These are phyloP conservation scores for Eretmodus cyanostictus DNA, from an alignment of 2,113 vertebrate genomes.

Conservation along the genomic window DNA sequence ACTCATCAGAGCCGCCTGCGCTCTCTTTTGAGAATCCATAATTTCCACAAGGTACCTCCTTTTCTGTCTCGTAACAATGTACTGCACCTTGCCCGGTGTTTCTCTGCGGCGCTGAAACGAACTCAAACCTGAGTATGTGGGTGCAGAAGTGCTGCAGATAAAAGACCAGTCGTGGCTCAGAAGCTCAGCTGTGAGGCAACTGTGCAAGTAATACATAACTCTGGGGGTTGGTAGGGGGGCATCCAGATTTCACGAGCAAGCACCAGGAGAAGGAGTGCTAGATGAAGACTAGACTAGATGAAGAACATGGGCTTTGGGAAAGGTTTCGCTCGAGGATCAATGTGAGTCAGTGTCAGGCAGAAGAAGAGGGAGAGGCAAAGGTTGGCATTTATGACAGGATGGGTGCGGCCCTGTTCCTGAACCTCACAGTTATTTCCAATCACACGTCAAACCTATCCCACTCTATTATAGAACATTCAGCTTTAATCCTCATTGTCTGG, in stretches of 20 bases:
- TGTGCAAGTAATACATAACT: neutral
- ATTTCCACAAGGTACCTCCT: conserved; percentile 32
- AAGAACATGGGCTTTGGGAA: neutral
- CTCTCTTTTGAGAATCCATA: conserved; percentile 25
- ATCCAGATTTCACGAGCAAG: neutral
- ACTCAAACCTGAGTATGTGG: conserved; percentile 4
- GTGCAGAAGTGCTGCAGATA: neutral
- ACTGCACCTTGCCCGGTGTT: neutral
- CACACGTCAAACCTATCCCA: neutral
- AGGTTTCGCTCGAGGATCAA: neutral
- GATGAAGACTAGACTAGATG: neutral
- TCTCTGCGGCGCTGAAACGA: neutral
- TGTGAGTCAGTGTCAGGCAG: neutral
- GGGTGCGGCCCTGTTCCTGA: neutral
- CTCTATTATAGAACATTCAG: neutral
- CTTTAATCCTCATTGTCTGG: neutral
- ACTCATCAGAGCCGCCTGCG: conserved; percentile 42
- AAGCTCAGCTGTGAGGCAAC: neutral
- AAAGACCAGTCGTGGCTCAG: neutral
- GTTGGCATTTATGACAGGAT: neutral
- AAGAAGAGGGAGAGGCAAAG: neutral
- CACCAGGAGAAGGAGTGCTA: neutral
- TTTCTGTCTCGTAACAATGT: conserved; percentile 8
- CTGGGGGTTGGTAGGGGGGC: neutral
- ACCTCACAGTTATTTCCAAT: neutral